Conservation (phyloP, 1,140 invertebrate genomes). For the Penaeus japonicus region DNA sequence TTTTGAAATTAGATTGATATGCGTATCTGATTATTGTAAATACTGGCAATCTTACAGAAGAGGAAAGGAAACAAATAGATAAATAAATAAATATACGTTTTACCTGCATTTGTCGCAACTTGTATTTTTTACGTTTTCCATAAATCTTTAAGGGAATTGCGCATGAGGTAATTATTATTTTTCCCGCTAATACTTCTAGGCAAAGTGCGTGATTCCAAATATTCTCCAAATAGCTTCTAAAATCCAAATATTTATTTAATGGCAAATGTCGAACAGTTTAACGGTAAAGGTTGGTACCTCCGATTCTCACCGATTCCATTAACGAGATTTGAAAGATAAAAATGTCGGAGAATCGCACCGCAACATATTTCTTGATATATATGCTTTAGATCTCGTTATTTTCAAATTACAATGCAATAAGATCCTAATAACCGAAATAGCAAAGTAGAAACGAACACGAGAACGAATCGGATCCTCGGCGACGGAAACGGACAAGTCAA, state of each 20-base stretch:
- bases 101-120: no score
- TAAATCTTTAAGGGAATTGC: no score
- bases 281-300: not conserved
- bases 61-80: no score
- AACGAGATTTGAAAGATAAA: not conserved
- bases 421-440: not conserved
- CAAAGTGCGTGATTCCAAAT: not conserved
- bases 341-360: not conserved
- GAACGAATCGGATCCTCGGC: not conserved
- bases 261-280: not conserved
- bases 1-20: no score
- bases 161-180: no score
- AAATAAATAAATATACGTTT: no score
- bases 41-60: no score
- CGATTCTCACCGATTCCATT: not conserved
- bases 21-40: no score
- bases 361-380: not conserved
- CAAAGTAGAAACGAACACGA: not conserved
- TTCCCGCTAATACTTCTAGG: not conserved
- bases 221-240: not conserved
- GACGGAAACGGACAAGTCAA: slow-evolving; percentile 3
- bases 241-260: not conserved
- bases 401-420: not conserved
- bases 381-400: not conserved
- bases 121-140: no score